phyloP scores from a whole-genome alignment of 2,888 invertebrate genomes.

The Lysandra coridon region DNA sequence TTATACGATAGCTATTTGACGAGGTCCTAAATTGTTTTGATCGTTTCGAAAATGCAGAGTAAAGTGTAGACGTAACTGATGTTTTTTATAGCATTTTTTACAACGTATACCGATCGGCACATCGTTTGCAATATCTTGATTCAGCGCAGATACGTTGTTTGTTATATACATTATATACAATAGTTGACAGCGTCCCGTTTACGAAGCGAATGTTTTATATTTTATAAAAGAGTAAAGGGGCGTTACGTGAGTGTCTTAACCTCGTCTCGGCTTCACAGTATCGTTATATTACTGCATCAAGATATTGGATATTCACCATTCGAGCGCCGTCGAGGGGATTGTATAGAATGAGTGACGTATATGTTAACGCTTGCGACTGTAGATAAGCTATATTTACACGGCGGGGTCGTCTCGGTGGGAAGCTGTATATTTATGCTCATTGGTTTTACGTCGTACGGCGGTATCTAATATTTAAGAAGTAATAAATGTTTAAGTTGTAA shows the following conservation, averaged over 20 bases:
- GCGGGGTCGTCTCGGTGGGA: constrained; percentile 31
- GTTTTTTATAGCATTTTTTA: constrained; percentile 22
- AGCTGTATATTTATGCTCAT: constrained; percentile 39
- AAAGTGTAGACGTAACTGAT: constrained; percentile 7
- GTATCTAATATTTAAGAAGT: constrained; percentile 39
- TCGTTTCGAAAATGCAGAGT: constrained; percentile 34
- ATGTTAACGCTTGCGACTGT: constrained; percentile 37
- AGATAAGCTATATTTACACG: constrained; percentile 37
- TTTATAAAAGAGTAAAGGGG: constrained; percentile 15
- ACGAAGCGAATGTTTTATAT: constrained; percentile 16
- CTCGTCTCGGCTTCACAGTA: constrained; percentile 32
- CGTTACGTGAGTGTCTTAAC: constrained; percentile 32
- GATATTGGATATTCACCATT: constrained; percentile 14
- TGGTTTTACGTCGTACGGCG: constrained; percentile 35
- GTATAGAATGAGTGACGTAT: constrained; percentile 34
- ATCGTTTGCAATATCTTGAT: constrained; percentile 38
- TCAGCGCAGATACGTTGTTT: constrained; percentile 15
- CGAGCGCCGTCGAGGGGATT: constrained; percentile 19
- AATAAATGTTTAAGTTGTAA: constrained; percentile 42
- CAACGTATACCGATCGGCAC: not conserved
- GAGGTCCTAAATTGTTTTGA: constrained; percentile 50
- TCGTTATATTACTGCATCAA: constrained; percentile 35
- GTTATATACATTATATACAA: constrained; percentile 19
- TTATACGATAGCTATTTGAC: constrained; percentile 60
- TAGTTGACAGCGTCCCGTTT: constrained; percentile 13